Percentiles rank a stretch among this genome's conserved stretches.
These are phyloP conservation scores for Pipistrellus nathusii DNA, from an alignment of 2,797 vertebrate genomes.

Conservation along the genomic window DNA sequence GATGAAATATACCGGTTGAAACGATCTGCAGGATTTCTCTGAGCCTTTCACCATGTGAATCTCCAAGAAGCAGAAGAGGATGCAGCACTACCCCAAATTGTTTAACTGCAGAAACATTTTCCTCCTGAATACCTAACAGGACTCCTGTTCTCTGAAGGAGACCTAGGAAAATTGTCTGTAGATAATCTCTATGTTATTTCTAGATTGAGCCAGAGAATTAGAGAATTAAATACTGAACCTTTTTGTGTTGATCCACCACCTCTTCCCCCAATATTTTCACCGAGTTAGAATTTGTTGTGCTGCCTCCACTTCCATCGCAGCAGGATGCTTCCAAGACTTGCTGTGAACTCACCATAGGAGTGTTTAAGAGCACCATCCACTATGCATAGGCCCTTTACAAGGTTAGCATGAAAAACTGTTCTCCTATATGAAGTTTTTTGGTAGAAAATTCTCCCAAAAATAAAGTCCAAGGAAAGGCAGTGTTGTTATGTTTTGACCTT, in stretches of 20 bases:
- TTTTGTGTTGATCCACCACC: not conserved
- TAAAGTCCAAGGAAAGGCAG: not conserved
- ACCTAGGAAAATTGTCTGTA: not conserved
- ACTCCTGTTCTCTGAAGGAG: not conserved
- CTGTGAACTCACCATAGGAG: not conserved
- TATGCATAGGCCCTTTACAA: not conserved
- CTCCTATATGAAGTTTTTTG: not conserved
- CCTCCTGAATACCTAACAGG: not conserved
- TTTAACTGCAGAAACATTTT: not conserved
- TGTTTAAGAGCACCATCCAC: not conserved
- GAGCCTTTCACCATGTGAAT: not conserved
- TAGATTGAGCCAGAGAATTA: not conserved
- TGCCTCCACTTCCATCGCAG: too few relatives aligned
- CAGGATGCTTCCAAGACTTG: not conserved
- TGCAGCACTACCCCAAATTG: not conserved
- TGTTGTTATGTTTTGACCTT: not conserved
- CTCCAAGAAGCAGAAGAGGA: conserved; percentile 47
- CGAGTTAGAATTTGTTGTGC: not conserved
- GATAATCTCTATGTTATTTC: not conserved
- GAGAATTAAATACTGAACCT: not conserved
- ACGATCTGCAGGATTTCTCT: not conserved
- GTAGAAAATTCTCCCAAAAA: not conserved
- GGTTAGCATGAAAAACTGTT: not conserved
- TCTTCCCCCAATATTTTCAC: not conserved
- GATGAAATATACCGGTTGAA: conserved; percentile 9